Percentiles rank a stretch among this genome's conserved stretches.
Evolutionary conservation across 1,140 invertebrate genomes (phyloP).

Genomic region (Drosophila quadrilineata): DNA sequence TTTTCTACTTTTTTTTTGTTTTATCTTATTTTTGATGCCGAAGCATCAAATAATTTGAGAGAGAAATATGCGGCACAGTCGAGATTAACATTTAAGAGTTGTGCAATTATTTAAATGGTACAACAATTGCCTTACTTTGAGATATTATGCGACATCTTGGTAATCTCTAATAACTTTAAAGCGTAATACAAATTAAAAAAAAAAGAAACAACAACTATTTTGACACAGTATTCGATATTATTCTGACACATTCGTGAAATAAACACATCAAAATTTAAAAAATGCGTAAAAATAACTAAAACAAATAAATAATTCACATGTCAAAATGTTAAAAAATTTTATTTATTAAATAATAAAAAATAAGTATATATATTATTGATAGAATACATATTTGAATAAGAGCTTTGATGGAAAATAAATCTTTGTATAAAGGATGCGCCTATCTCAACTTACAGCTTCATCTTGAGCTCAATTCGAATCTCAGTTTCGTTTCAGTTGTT

Average conservation of each 20-base stretch:
- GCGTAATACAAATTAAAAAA: neutral
- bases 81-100: constrained; percentile 67
- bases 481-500: constrained; percentile 7
- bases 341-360: too few relatives aligned
- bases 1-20: constrained; percentile 9
- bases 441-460: neutral
- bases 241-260: too few relatives aligned
- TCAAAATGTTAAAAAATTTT: too few relatives aligned
- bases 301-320: too few relatives aligned
- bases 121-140: constrained; percentile 14
- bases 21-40: constrained; percentile 30
- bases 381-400: too few relatives aligned
- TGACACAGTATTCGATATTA: too few relatives aligned
- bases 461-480: neutral
- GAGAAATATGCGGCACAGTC: constrained; percentile 23
- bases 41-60: constrained; percentile 33
- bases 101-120: constrained; percentile 57
- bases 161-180: constrained; percentile 2
- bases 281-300: too few relatives aligned
- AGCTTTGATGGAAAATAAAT: too few relatives aligned
- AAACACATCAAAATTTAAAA: neutral
- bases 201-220: too few relatives aligned
- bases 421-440: too few relatives aligned
- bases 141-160: constrained; percentile 3
- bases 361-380: too few relatives aligned